Evolutionary conservation across 2,113 vertebrate genomes (phyloP), one percentile per base, ranked within the genome.

Genomic region (Dipodomys stephensi): DNA sequence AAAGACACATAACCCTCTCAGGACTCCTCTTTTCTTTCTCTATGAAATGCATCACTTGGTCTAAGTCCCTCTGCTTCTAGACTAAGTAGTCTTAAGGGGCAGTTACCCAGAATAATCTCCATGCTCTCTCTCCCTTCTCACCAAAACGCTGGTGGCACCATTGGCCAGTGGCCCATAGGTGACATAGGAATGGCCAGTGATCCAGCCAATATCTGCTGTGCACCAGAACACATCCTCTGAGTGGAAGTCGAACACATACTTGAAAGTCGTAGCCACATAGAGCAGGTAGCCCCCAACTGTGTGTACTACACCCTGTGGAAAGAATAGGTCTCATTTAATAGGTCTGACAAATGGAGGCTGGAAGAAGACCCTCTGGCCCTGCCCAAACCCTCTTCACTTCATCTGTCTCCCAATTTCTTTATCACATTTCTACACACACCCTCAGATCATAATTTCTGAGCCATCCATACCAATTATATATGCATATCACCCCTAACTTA

Each of bases 121-220:
- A 72, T 82, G 35, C 73, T 71, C 76, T 76, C 93, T 79, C 1
- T 88, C 88, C 76, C 64, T 83, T 95, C 97, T 99, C 95, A 99
- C 99, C 98, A 99, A 92, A 64, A 99, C 98, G 13, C 99, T 99
- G 83, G 99, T 99, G 89, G 99, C 99, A 20, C 99, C 99, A 0
- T 99, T 99, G 19, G 99, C 99, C 97, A 99, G 97, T 4, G 99
- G 99, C 9, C 99, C 99, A 0, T 99, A 99, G 12, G 99, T 99
- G 98, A 99, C 97, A 96, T 99, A 99, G 90, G 99, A 99, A 96
- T 99, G 99, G 12, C 99, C 99, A 0, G 99, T 99, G 96, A 99
- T 99, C 99, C 99, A 99, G 1, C 99, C 99, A 5, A 99, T 99
- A 97, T 99, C 99, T 0, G 99, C 99, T 0, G 99, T 99, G 98